Percentiles rank a stretch among this genome's conserved stretches.
phyloP scores from a whole-genome alignment of 92 coral and sea anemone species.

The Montipora capitata region DNA sequence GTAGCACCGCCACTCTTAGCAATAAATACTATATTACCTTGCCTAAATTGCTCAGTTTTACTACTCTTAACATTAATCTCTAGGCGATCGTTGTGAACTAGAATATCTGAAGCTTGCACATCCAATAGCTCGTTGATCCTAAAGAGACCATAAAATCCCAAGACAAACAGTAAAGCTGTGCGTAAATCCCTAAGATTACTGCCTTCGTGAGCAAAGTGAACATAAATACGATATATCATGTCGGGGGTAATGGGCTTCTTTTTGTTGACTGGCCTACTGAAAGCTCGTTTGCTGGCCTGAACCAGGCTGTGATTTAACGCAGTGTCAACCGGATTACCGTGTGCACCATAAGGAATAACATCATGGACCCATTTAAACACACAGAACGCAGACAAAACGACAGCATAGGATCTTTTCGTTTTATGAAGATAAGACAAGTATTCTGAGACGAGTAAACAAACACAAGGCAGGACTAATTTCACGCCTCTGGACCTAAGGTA shows the following conservation, averaged over 20 bases:
- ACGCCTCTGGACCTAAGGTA: too few species aligned
- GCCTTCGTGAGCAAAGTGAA: background rate
- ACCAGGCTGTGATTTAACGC: background rate
- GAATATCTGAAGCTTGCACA: constrained; percentile 33
- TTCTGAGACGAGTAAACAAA: background rate
- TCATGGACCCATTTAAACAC: too few species aligned
- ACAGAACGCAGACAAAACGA: constrained; percentile 4
- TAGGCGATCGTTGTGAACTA: constrained; percentile 32
- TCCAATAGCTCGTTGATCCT: too few species aligned
- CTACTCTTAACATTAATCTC: too few species aligned
- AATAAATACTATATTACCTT: too few species aligned
- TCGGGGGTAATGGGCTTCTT: constrained; percentile 28
- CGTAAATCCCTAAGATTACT: constrained; percentile 2
- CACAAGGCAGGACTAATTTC: too few species aligned
- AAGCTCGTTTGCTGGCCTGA: background rate
- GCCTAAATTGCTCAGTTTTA: too few species aligned
- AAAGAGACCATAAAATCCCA: too few species aligned
- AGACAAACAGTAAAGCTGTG: constrained; percentile 29
- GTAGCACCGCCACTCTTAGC: too few species aligned
- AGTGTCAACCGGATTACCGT: too few species aligned
- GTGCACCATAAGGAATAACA: too few species aligned
- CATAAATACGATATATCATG: constrained; percentile 3
- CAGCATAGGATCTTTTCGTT: constrained; percentile 19
- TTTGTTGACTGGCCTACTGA: constrained; percentile 9
- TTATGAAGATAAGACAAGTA: constrained; percentile 22